phyloP scores from a whole-genome alignment of 2,113 vertebrate genomes.

The Riparia riparia region DNA sequence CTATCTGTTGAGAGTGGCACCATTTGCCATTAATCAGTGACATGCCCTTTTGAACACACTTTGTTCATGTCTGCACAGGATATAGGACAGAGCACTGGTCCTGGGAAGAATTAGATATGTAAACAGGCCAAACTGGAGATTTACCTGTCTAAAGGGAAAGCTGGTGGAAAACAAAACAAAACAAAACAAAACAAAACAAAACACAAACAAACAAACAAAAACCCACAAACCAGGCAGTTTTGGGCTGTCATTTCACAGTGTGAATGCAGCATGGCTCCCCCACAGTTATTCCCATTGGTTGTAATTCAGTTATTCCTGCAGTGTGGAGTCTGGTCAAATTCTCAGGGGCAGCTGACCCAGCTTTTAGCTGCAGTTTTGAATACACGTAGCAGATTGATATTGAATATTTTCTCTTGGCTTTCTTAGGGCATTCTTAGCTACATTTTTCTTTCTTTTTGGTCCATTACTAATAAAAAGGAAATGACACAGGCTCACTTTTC shows the following conservation, averaged over 20 bases:
- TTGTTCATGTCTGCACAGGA: neutral
- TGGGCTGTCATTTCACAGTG: neutral
- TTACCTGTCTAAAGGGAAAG: neutral
- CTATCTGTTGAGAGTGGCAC: neutral
- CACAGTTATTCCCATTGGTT: accelerated
- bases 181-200: too few species aligned
- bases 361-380: neutral
- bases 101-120: neutral
- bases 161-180: neutral
- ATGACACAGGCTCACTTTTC: neutral
- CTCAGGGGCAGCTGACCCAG: neutral
- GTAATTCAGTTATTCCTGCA: neutral
- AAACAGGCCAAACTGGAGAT: neutral
- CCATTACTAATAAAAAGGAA: neutral
- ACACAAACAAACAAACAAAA: too few species aligned
- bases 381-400: neutral
- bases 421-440: neutral
- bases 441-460: neutral
- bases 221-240: neutral
- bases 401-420: neutral
- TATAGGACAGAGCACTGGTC: neutral
- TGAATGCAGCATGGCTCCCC: accelerated
- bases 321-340: accelerated
- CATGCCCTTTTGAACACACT: neutral
- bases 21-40: neutral